Percentiles rank a stretch among this genome's conserved stretches.
phyloP scores from a whole-genome alignment of 2,888 invertebrate genomes.

The Brachylomia viminalis region DNA sequence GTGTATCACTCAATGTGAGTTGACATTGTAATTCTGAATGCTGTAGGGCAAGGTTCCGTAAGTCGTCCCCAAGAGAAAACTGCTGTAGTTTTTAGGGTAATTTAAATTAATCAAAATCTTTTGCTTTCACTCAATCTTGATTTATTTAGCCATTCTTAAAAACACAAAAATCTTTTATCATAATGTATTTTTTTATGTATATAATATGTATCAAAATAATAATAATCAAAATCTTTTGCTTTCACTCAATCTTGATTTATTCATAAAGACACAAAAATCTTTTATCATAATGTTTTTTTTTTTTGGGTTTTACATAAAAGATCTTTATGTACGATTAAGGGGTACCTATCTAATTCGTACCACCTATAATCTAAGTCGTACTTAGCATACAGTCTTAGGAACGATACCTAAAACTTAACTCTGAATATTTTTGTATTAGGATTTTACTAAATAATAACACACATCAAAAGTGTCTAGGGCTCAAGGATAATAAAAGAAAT shows the following conservation, averaged over 20 bases:
- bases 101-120: not conserved
- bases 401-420: not conserved
- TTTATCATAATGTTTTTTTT: not conserved
- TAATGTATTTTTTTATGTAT: not conserved
- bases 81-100: not conserved
- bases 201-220: too few species aligned
- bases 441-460: too few species aligned
- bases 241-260: too few species aligned
- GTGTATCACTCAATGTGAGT: not conserved
- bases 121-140: not conserved
- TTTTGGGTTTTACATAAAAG: not conserved
- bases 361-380: not conserved
- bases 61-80: not conserved
- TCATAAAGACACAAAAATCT: not conserved
- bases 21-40: not conserved
- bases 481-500: too few species aligned
- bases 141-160: not conserved
- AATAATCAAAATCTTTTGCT: not conserved
- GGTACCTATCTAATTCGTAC: too few species aligned
- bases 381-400: not conserved
- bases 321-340: not conserved
- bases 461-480: too few species aligned
- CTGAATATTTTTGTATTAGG: too few species aligned
- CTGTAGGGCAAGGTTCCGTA: not conserved
- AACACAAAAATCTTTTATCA: not conserved